Evolutionary conservation across 2,888 invertebrate genomes (phyloP), one percentile per base, ranked within the genome.

Genomic region (Habroteleia sp.): DNA sequence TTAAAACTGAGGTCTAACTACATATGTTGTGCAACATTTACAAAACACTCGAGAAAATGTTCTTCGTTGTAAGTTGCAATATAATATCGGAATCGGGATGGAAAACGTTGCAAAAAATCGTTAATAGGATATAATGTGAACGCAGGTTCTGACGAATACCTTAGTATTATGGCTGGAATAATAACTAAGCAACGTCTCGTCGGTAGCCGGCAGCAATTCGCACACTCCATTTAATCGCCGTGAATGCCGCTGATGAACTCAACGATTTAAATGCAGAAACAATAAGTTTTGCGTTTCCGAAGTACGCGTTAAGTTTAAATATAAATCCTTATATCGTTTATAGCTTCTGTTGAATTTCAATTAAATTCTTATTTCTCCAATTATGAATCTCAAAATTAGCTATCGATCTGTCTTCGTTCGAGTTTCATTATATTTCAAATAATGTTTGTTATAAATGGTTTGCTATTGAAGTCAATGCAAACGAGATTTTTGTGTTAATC

Each of bases 191-290:
- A 20, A 8, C 42, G 54, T 72, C 58, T 48, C 56, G 63, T 14
- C 48, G 35, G 44, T 63, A 46, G 72, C 63, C 58, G 25, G 54
- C 39, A 63, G 72, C 56, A 17, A 56, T 72, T 56, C 72, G 63
- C 72, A 63, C 72, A 63, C 72, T 42, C 48, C 50, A 31, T 56
- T 63, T 63, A 63, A 72, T 63, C 56, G 16, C 29, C 33, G 27
- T 6, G 42, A 35, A 52, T 25, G 37, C 58, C 35, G 11, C 37
- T 14, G 54, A 33, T 37, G 16, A 56, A 46, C 23, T 37, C 54
- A 46, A 48, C 48, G 44, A 39, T 62, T 62, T 35, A 41, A 62
- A 71, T 62, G 62, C 46, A 62, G 46, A 62, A 71, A 68, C 54
- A 39, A 37, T 20, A 13, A 23, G 13, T 46, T 29, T 46, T 31